Conservation (phyloP, 2,113 vertebrate species). For the Callionymus lyra region DNA sequence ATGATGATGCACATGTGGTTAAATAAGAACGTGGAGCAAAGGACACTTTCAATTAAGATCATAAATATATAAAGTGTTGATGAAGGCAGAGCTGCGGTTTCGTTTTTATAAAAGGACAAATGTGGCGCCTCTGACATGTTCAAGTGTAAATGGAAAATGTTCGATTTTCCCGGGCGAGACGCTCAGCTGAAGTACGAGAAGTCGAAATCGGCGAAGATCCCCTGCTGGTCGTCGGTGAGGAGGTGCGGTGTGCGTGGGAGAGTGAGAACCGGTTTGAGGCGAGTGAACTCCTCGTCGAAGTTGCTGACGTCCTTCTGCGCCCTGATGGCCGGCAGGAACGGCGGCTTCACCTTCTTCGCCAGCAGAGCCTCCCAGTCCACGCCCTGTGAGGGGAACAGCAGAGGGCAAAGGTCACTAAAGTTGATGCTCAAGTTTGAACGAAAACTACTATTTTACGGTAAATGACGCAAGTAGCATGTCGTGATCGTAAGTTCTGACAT, state of each 20-base stretch:
- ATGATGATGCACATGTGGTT: not conserved
- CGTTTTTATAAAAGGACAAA: not conserved
- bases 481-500: no score
- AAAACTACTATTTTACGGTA: no score
- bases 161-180: no score
- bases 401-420: no score
- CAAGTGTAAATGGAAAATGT: not conserved
- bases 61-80: conserved; percentile 18
- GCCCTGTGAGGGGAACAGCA: conserved; percentile 50
- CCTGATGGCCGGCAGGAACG: conserved; percentile 75
- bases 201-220: conserved; percentile 80
- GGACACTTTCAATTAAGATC: conserved; percentile 9
- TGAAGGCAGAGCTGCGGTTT: conserved; percentile 1
- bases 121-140: not conserved
- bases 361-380: conserved; percentile 82
- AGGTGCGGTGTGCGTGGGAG: conserved; percentile 60
- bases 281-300: conserved; percentile 86
- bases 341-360: conserved; percentile 69
- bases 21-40: not conserved
- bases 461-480: no score
- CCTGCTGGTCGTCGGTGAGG: conserved; percentile 72
- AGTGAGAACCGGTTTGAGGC: conserved; percentile 73
- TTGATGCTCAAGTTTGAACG: no score
- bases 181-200: conserved; percentile 49
- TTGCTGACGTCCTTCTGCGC: conserved; percentile 74